Percentiles rank a stretch among this genome's conserved stretches.
Conservation (phyloP, 2,888 invertebrate genomes). For the Atrina japonica region DNA sequence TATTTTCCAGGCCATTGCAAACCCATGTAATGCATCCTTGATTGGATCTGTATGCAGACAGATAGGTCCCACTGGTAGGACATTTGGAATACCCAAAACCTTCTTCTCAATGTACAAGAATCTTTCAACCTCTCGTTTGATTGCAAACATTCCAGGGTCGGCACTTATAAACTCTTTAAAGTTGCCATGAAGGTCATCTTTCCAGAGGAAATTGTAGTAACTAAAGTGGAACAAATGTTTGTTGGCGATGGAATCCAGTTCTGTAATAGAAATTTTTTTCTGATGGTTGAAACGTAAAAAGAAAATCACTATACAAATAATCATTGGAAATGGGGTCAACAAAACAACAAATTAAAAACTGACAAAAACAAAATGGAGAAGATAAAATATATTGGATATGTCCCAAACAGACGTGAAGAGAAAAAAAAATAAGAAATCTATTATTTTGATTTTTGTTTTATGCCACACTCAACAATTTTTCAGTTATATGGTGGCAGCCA, state of each 20-base stretch:
- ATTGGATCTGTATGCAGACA: conserved; percentile 77
- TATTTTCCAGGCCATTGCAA: conserved; percentile 80
- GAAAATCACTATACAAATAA: not conserved
- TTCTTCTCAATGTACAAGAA: conserved; percentile 77
- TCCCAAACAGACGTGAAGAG: too few relatives aligned
- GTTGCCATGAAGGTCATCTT: conserved; percentile 79
- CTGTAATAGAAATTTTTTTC: conserved; percentile 58
- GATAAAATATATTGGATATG: not conserved
- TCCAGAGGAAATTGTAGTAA: conserved; percentile 80
- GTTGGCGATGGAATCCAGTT: conserved; percentile 70
- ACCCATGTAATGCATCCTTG: conserved; percentile 79
- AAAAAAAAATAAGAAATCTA: too few relatives aligned
- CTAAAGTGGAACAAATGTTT: conserved; percentile 79
- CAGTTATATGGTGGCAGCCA: too few relatives aligned
- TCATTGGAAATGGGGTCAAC: not conserved
- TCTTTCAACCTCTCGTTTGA: conserved; percentile 71
- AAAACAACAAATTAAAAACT: not conserved
- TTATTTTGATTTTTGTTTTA: too few relatives aligned
- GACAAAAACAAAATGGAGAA: too few relatives aligned
- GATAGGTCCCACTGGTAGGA: conserved; percentile 77
- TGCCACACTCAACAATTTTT: too few relatives aligned
- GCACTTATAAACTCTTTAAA: conserved; percentile 77
- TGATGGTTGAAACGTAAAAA: not conserved
- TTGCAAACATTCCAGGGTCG: conserved; percentile 76
- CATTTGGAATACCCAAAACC: conserved; percentile 70